Evolutionary conservation across 2,113 vertebrate genomes (phyloP).

Genomic region (Helogale parvula): DNA sequence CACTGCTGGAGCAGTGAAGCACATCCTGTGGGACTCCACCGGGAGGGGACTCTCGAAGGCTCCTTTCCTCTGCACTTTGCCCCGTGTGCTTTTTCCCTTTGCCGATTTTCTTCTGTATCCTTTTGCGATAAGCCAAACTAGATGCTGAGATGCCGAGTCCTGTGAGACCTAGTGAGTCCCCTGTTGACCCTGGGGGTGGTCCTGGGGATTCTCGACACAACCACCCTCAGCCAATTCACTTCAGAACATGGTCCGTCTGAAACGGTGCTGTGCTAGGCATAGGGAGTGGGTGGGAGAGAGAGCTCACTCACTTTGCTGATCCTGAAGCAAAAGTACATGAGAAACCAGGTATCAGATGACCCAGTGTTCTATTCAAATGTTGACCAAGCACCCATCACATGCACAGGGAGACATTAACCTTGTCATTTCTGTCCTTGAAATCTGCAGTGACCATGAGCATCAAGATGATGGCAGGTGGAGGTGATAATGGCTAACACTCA

Average conservation of each 20-base stretch:
- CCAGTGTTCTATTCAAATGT: not conserved
- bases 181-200: not conserved
- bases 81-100: not conserved
- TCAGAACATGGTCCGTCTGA: not conserved
- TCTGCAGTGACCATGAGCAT: not conserved
- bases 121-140: not conserved
- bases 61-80: not conserved
- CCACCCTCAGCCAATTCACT: not conserved
- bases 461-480: too few relatives aligned
- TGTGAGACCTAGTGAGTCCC: not conserved
- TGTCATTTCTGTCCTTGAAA: not conserved
- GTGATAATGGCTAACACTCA: fast-evolving
- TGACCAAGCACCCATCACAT: too few relatives aligned
- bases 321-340: not conserved
- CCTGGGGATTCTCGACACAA: not conserved
- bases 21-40: fast-evolving
- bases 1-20: not conserved
- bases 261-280: fast-evolving
- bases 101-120: not conserved
- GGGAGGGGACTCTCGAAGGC: not conserved
- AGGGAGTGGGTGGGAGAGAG: not conserved
- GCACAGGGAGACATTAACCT: not conserved
- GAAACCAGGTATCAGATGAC: not conserved
- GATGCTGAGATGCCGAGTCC: not conserved
- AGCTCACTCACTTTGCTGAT: not conserved